Conservation (phyloP, 2,113 vertebrate genomes). For the Ginglymostoma cirratum region DNA sequence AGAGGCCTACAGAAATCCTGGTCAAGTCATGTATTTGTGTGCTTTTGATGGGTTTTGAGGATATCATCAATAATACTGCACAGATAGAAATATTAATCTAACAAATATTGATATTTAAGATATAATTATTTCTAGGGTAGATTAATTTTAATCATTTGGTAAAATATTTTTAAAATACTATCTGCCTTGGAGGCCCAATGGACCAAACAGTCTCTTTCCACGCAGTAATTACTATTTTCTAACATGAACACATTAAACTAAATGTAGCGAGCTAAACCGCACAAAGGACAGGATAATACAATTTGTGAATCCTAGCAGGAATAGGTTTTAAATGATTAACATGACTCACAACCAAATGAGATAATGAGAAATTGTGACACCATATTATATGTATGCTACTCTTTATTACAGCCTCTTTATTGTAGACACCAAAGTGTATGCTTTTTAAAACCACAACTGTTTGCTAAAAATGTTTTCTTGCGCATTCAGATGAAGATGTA, state of each 20-base stretch:
- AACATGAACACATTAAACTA: background rate
- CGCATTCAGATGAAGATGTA: background rate
- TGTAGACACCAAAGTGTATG: background rate
- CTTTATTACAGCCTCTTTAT: background rate
- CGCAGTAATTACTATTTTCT: background rate
- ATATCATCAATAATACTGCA: background rate
- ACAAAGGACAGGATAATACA: slow-evolving; percentile 1
- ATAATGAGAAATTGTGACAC: background rate
- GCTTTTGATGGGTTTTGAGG: slow-evolving; percentile 1
- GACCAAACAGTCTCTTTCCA: background rate
- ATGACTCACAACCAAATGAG: background rate
- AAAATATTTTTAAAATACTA: background rate
- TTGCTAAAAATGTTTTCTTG: background rate
- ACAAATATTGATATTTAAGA: background rate
- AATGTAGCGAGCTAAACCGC: background rate
- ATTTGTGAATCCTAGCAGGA: slow-evolving; percentile 2
- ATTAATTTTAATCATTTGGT: slow-evolving; percentile 1
- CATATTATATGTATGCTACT: background rate
- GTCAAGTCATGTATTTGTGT: background rate
- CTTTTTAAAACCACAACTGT: background rate
- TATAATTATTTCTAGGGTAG: background rate
- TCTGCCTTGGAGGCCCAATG: background rate
- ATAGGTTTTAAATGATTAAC: background rate
- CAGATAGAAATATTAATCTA: background rate
- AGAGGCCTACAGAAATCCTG: background rate